Evolutionary conservation across 2,888 invertebrate species (phyloP).

Genomic region (Anodontia alba): DNA sequence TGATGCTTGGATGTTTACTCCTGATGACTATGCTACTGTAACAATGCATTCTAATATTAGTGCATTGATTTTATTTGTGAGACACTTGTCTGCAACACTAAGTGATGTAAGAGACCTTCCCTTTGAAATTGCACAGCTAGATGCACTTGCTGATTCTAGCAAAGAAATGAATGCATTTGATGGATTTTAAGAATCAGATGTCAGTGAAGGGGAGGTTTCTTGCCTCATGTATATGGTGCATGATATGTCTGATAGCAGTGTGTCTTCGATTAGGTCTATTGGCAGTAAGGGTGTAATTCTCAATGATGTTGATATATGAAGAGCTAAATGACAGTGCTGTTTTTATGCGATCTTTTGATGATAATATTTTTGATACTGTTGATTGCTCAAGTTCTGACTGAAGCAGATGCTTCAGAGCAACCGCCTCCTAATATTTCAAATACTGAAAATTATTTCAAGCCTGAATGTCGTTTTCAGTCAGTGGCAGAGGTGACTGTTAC

Average conservation of each 20-base stretch:
- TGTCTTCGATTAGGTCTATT: slow-evolving; percentile 11
- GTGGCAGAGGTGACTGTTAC: too few species aligned
- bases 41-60: background rate
- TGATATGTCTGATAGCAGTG: too few species aligned
- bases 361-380: too few species aligned
- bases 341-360: too few species aligned
- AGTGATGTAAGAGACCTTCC: slow-evolving; percentile 16
- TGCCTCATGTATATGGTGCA: slow-evolving; percentile 13
- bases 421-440: too few species aligned
- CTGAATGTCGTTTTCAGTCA: too few species aligned
- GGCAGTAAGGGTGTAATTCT: background rate
- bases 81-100: slow-evolving; percentile 22
- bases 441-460: too few species aligned
- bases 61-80: background rate
- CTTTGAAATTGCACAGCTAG: slow-evolving; percentile 11
- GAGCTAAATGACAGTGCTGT: too few species aligned
- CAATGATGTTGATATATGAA: too few species aligned
- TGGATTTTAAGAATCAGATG: slow-evolving; percentile 16
- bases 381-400: too few species aligned
- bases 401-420: too few species aligned
- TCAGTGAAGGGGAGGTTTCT: background rate
- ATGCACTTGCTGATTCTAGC: background rate
- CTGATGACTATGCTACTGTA: background rate
- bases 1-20: slow-evolving; percentile 1
- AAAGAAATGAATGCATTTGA: slow-evolving; percentile 8